Base-by-base conservation (phyloP, 2,888 invertebrate species). In the Carpatolechia fugitivella region DNA sequence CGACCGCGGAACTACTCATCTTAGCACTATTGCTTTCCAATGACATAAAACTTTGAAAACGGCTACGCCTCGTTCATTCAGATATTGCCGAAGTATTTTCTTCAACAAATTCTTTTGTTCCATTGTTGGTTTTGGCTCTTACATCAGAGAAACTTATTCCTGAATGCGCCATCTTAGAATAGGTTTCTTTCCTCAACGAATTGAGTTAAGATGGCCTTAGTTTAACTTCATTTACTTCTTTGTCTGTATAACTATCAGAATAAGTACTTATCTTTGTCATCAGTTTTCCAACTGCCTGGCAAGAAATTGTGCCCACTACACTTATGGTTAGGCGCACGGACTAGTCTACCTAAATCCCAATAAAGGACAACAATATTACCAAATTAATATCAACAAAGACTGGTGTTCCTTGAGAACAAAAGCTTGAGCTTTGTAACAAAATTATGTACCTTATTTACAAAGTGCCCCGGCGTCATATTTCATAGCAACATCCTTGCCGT, bases 31-130 rank as follows among this genome's bases (percentile, higher is more conserved):
- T 49, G 51, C 30, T 78, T 80, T 74, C 75, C 76, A 69, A 76
- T 76, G 67, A 75, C 64, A 74, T 78, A 73, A 74, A 79, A 70
- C 56, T 74, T 64, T 41, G 61, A 68, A 68, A 74, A 74, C 68
- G 59, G 59, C 65, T 68, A 72, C 76, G 76, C 78, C 76, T 69
- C 59, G 57, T 54, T 72, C 67, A 72, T 72, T 46, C 13, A 46
- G 29, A 46, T 46, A 44, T 44, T 44, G 24, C 46, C 18, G 18
- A 41, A 20, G 46, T 35, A 29, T 36, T 20, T 20, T 48, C 48
- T 48, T n/a, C 11, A 24, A 16, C 24, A 11, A 38, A 51, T 30
- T 69, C 73, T 72, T 75, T 75, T 75, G 75, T 76, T 72, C 75
- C 57, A 69, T 74, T 77, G 70, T 72, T 62, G 66, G 68, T 69